Percentiles rank a stretch among this genome's conserved stretches.
These are phyloP conservation scores for Neoscelio sp. DNA, from an alignment of 2,888 invertebrate genomes.

Conservation along the genomic window DNA sequence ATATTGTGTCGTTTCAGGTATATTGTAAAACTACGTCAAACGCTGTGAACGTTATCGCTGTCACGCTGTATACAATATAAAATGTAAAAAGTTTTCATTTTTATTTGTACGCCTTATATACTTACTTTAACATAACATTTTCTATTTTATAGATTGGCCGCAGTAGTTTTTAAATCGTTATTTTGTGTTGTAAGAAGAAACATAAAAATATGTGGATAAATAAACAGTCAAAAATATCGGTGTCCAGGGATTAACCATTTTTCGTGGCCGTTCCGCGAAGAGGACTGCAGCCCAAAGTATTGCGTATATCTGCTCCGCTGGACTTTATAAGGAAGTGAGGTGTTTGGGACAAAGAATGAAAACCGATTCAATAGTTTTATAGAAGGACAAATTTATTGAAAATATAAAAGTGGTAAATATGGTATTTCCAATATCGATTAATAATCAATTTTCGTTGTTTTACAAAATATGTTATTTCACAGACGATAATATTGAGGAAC, in stretches of 20 bases:
- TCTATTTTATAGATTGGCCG: conserved; percentile 44
- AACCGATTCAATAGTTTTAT: conserved; percentile 60
- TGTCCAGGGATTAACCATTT: conserved; percentile 80
- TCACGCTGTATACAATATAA: conserved; percentile 9
- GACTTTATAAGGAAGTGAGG: conserved; percentile 74
- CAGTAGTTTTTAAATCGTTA: conserved; percentile 48
- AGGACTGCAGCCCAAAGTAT: conserved; percentile 79
- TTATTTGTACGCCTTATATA: conserved; percentile 13
- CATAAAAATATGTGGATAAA: conserved; percentile 75
- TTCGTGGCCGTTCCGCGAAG: conserved; percentile 79
- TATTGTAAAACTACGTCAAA: too few species aligned
- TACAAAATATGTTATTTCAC: too few species aligned
- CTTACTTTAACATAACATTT: conserved; percentile 38
- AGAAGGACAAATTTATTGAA: too few species aligned
- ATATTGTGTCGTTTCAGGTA: too few species aligned
- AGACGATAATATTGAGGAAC: too few species aligned
- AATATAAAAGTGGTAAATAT: too few species aligned
- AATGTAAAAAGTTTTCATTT: conserved; percentile 12
- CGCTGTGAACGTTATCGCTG: too few species aligned
- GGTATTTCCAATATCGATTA: too few species aligned
- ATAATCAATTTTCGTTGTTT: too few species aligned
- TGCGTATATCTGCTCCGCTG: conserved; percentile 72
- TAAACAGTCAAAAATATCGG: conserved; percentile 80
- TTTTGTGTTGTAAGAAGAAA: conserved; percentile 60
- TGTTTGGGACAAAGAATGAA: conserved; percentile 73